Percentiles rank a stretch among this genome's conserved stretches.
Conservation (phyloP, 64 coral and sea anemone genomes). For the Porites lutea region DNA sequence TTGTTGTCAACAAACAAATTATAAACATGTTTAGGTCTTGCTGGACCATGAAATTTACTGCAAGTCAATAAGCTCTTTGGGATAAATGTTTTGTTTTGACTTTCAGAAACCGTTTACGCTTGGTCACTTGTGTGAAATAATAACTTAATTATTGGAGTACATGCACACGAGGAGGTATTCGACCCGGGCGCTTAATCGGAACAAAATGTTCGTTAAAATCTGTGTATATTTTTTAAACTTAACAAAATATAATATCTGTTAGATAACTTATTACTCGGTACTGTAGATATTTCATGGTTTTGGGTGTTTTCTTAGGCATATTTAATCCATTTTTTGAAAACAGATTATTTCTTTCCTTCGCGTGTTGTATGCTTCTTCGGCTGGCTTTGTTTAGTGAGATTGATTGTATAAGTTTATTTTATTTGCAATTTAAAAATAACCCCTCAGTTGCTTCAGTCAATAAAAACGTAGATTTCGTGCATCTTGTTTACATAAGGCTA, state of each 20-base stretch:
- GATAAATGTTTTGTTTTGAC: neutral
- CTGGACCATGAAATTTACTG: slow-evolving; percentile 47
- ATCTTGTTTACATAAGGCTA: slow-evolving; percentile 35
- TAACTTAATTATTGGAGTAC: slow-evolving; percentile 4
- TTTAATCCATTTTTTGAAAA: neutral
- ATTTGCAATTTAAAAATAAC: slow-evolving; percentile 27
- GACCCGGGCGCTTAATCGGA: neutral
- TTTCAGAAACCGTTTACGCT: neutral
- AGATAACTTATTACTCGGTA: neutral
- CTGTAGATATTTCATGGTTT: neutral
- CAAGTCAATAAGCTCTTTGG: neutral
- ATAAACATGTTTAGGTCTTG: slow-evolving; percentile 6
- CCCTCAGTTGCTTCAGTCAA: slow-evolving; percentile 4
- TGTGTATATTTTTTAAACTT: neutral
- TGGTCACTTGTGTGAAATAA: slow-evolving; percentile 8
- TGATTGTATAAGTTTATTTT: slow-evolving; percentile 26
- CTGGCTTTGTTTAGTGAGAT: neutral
- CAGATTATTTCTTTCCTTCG: neutral
- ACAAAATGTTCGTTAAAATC: neutral
- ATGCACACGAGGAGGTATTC: neutral
- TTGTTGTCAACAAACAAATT: slow-evolving; percentile 39
- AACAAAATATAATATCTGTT: neutral
- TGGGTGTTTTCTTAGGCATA: neutral
- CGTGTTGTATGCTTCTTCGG: neutral
- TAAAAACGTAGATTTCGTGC: slow-evolving; percentile 1